Evolutionary conservation across 2,888 invertebrate species (phyloP), one percentile per base, ranked within the genome.

Genomic region (Ophioninae sp.): DNA sequence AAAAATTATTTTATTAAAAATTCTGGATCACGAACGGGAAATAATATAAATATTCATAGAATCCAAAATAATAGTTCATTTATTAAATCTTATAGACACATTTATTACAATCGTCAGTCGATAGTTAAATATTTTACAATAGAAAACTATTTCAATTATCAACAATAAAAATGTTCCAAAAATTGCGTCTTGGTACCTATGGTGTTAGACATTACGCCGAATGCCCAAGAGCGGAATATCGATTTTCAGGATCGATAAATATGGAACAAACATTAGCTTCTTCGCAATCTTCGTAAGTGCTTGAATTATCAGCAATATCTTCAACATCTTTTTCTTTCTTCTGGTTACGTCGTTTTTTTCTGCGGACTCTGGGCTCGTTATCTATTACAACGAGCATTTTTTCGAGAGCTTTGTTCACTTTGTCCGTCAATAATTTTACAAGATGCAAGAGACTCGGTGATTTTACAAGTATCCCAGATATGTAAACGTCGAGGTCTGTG

Each of bases 401-500:
- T 17, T 50, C 39, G 0, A 89, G 86, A 39, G 90, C 76, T 61
- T 67, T 64, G 65, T 85, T 85, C 13, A 91, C 79, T 39, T 85
- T 88, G 17, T 64, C 62, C 23, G 89, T 81, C 10, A 93, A 80
- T 75, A 86, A 79, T 65, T 87, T 85, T 81, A 92, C 90, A 57
- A 93, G 56, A 65, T 86, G 87, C 17, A 91, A 86, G 37, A 94
- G 83, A 77, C 88, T 91, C n/a, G 93, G 92, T 6, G 92, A 90
- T 76, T 90, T 83, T 82, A 88, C 81, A 21, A 94, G 86, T 7
- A 90, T 77, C 37, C 83, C 68, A 10, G 67, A 62, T 1, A 96
- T 89, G 89, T 95, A 96, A 61, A 88, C 89, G 39, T 93, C 91
- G 0, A 95, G 93, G 87, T 95, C 94, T 0, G 90, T 84, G 30